Conservation (phyloP, 2,797 vertebrate species). For the Gephyroberyx darwinii region DNA sequence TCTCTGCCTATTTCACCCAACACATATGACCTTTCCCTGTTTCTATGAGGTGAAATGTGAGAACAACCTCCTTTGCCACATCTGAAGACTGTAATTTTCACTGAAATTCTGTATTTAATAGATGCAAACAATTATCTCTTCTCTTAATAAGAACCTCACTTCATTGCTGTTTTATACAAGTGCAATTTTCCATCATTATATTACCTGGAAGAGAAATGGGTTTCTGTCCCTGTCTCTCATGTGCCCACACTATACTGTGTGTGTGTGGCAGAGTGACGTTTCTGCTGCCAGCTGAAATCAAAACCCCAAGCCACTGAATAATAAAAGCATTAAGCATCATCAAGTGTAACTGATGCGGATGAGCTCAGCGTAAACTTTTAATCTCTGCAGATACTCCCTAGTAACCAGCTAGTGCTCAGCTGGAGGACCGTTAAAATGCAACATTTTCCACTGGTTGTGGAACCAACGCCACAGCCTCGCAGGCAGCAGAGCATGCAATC, state of each 20-base stretch:
- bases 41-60: constrained; percentile 44
- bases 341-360: constrained; percentile 71
- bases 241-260: constrained; percentile 28
- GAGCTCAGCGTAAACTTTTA: constrained; percentile 62
- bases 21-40: constrained; percentile 43
- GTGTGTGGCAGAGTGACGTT: constrained; percentile 50
- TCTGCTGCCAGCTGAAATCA: constrained; percentile 55
- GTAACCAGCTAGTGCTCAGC: constrained; percentile 37
- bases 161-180: constrained; percentile 8
- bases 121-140: constrained; percentile 17
- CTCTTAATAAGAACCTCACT: constrained; percentile 20
- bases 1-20: constrained; percentile 61
- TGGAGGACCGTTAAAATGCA: constrained; percentile 44
- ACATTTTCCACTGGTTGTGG: constrained; percentile 32
- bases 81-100: constrained; percentile 21
- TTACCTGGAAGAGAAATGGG: constrained; percentile 19
- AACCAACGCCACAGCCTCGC: constrained; percentile 29
- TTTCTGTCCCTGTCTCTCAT: constrained; percentile 21
- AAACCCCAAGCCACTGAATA: constrained; percentile 58
- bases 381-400: constrained; percentile 53
- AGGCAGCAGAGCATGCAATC: constrained; percentile 20
- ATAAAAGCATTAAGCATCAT: constrained; percentile 70
- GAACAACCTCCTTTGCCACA: constrained; percentile 19
- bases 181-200: constrained; percentile 5
- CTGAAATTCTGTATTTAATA: neutral